These are phyloP conservation scores for Manis crassicaudata DNA, from an alignment of 2,797 vertebrate genomes.

Conservation along the genomic window DNA sequence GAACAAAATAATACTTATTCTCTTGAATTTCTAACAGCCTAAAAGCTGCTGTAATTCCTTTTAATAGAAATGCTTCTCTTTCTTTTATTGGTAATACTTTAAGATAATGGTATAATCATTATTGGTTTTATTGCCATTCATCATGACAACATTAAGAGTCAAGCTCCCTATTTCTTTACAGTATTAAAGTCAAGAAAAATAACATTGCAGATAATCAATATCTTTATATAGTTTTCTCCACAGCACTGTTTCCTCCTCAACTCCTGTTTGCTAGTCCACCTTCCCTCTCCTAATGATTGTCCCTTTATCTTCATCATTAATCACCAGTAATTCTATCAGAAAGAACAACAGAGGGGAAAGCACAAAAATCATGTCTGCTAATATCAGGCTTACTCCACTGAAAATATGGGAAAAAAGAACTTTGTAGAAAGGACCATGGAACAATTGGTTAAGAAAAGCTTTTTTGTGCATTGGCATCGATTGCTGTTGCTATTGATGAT, in stretches of 20 bases:
- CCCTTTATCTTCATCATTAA: not conserved
- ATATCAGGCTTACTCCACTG: not conserved
- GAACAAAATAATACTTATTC: not conserved
- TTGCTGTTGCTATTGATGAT: no score
- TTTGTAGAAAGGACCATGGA: not conserved
- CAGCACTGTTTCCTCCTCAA: not conserved
- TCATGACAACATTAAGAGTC: not conserved
- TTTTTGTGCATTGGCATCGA: not conserved
- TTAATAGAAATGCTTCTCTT: slow-evolving; percentile 29
- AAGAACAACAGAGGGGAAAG: not conserved
- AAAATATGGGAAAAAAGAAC: not conserved
- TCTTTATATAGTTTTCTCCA: not conserved
- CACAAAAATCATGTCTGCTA: not conserved
- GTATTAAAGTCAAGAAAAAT: not conserved
- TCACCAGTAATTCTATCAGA: not conserved
- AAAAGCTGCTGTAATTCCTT: slow-evolving; percentile 45
- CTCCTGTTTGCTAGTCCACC: not conserved
- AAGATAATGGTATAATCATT: slow-evolving; percentile 26
- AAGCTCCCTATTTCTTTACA: not conserved
- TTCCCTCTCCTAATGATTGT: not conserved
- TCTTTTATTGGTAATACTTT: slow-evolving; percentile 63
- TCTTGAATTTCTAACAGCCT: not conserved
- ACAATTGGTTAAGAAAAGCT: not conserved
- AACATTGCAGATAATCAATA: not conserved
- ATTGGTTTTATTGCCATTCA: slow-evolving; percentile 32